Base-by-base conservation (phyloP, 2,888 invertebrate genomes). In the Zonitis immaculata region DNA sequence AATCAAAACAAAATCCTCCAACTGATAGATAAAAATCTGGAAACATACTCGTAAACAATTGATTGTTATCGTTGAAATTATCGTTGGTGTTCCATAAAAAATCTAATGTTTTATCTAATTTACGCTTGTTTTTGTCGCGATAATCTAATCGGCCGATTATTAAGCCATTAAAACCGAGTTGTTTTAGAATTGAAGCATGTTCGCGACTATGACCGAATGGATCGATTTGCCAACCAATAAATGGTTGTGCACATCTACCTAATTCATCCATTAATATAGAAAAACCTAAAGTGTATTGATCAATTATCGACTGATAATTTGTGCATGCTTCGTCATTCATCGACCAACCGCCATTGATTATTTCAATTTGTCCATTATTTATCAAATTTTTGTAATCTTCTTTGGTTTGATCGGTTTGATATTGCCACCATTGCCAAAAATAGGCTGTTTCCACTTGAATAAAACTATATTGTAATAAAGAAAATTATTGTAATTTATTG, bases 1-100 rank as follows among this genome's bases (percentile, higher is more conserved):
- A 80, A 71, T 98, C 97, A 73, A 93, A 98, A 68, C 97, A 97
- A 74, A 95, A 97, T 0, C 95, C 95, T 6, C 93, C 89, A 5
- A 35, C 46, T 4, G 28, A 42, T 9, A 46, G 26, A 25, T 56
- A 56, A 11, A 49, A 56, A 47, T 56, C 28, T 0, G 56, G 56
- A 20, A 49, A 56, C 49, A 49, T 56, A 12, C 49, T 56, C n/a
- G 68, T 67, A 46, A 68, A 68, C 22, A 67, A 64, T n/a, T 67
- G 82, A 0, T 79, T 65, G 22, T 82, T 79, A 1, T 84, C 86
- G 88, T 89, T 88, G 56, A 87, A 78, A 72, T 80, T 86, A 12
- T 83, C 80, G 59, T 88, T 88, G 0, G 81, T 87, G 63, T 82
- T 77, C 95, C 95, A 96, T 14, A 96, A 74, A 80, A 91, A 86